A percentile compares a stretch with the other conserved stretches of the same genome.
phyloP scores from a whole-genome alignment of 2,113 vertebrate genomes.

The Petaurus breviceps region DNA sequence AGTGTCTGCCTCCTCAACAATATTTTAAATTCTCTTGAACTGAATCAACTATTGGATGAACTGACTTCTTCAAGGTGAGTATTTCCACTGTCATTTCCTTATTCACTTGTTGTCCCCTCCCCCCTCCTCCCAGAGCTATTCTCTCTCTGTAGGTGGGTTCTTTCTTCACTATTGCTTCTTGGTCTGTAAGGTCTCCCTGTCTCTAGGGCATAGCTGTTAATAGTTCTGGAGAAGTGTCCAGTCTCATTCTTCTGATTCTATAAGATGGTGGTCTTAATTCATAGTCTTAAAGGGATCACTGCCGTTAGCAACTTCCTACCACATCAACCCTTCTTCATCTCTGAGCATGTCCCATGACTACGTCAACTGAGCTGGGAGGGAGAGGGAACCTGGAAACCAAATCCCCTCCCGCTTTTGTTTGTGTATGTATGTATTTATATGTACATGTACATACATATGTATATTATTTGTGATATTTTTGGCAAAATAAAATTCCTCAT shows the following conservation, averaged over 20 bases:
- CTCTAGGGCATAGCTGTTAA: background rate
- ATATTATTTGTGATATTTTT: background rate
- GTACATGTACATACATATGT: background rate
- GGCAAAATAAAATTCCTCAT: background rate
- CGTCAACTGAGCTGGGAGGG: background rate
- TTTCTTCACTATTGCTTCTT: background rate
- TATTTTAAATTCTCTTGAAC: background rate
- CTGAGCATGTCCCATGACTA: background rate
- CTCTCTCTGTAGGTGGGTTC: background rate
- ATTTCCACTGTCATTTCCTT: background rate
- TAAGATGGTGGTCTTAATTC: background rate
- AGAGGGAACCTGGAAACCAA: background rate
- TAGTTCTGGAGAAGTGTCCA: background rate
- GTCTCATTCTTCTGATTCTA: background rate
- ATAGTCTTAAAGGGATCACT: background rate
- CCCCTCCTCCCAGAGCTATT: too few species aligned
- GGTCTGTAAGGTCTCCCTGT: background rate
- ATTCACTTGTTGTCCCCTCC: background rate
- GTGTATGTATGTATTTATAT: background rate
- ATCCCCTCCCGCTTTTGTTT: background rate
- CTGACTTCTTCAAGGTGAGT: background rate
- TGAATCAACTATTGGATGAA: background rate
- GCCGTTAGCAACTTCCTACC: background rate
- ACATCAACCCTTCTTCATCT: background rate
- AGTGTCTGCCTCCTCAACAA: background rate